Percentiles rank a stretch among this genome's conserved stretches.
These are phyloP conservation scores for Indri indri DNA, from an alignment of 2,113 vertebrate genomes.

Conservation along the genomic window DNA sequence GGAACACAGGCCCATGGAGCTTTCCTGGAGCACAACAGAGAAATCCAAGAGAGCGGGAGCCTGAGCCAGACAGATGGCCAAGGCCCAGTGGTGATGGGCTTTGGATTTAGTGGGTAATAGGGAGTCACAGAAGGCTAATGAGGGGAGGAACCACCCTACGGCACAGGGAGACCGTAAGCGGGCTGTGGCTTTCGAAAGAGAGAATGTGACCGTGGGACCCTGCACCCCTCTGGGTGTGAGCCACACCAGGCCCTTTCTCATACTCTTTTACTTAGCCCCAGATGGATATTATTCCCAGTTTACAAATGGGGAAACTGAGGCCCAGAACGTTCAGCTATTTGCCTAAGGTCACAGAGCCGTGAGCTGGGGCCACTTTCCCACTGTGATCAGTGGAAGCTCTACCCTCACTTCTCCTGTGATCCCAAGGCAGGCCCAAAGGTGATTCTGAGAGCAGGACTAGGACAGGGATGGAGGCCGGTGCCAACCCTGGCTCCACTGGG, in stretches of 20 bases:
- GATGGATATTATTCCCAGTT: not conserved
- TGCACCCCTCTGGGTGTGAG: not conserved
- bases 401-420: not conserved
- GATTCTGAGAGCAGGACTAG: not conserved
- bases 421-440: not conserved
- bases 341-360: not conserved
- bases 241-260: not conserved
- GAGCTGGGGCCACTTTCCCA: not conserved
- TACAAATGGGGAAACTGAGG: not conserved
- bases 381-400: too few relatives aligned
- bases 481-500: not conserved
- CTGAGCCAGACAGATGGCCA: accelerated
- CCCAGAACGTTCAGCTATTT: not conserved
- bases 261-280: not conserved
- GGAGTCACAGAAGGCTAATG: not conserved
- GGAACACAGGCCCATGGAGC: not conserved
- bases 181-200: not conserved
- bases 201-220: accelerated
- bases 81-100: not conserved
- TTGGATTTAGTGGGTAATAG: not conserved
- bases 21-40: not conserved
- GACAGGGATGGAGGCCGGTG: not conserved
- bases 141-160: not conserved
- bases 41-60: not conserved
- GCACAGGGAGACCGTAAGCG: not conserved